phyloP scores from a whole-genome alignment of 2,888 invertebrate genomes.

The Lymantria dispar region DNA sequence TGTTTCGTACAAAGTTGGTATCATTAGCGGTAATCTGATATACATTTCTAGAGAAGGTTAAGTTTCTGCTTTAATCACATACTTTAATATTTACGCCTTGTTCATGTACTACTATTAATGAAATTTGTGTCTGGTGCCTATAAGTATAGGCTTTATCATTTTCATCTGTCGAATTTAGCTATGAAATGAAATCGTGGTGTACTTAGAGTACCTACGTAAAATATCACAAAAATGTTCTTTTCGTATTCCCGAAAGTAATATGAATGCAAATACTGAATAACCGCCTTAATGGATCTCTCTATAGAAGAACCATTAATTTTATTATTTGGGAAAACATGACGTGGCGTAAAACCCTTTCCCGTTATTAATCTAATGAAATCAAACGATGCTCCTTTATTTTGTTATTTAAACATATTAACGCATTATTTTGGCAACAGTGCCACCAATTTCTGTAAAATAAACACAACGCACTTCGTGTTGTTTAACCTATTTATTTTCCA shows the following conservation, averaged over 20 bases:
- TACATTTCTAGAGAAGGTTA: too few relatives aligned
- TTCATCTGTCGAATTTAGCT: too few relatives aligned
- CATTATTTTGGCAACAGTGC: slow-evolving; percentile 29
- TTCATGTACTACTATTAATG: too few relatives aligned
- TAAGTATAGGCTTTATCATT: too few relatives aligned
- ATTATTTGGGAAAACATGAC: slow-evolving; percentile 63
- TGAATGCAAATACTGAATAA: slow-evolving; percentile 39
- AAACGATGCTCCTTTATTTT: slow-evolving; percentile 51
- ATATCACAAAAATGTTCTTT: slow-evolving; percentile 2
- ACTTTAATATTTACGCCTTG: too few relatives aligned
- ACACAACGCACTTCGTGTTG: too few relatives aligned
- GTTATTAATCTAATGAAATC: slow-evolving; percentile 54
- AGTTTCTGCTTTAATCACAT: too few relatives aligned
- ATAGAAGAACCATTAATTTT: slow-evolving; percentile 61
- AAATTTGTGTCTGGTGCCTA: too few relatives aligned
- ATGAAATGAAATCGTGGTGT: too few relatives aligned
- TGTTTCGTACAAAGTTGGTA: too few relatives aligned
- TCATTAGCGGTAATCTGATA: too few relatives aligned
- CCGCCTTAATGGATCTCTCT: slow-evolving; percentile 55
- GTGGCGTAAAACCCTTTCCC: slow-evolving; percentile 51
- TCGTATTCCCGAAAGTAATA: slow-evolving; percentile 24
- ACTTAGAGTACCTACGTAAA: background rate
- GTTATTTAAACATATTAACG: slow-evolving; percentile 25
- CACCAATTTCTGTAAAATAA: background rate
- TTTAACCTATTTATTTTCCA: too few relatives aligned